These are phyloP conservation scores for Paralvinella palmiformis DNA, from an alignment of 1,140 invertebrate genomes.

Conservation along the genomic window DNA sequence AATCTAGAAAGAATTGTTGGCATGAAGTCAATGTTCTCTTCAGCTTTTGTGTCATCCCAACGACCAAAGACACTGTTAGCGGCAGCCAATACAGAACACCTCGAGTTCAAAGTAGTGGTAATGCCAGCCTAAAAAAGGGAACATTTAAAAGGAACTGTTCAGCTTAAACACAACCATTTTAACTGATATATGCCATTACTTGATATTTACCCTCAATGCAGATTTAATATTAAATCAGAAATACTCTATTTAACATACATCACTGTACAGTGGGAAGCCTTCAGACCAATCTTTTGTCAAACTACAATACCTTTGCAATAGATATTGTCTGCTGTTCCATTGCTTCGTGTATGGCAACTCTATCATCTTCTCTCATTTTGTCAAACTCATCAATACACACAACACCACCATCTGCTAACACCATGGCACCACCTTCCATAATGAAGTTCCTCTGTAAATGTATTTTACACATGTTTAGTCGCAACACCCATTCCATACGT, in stretches of 20 bases:
- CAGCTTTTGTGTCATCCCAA: conserved; percentile 96
- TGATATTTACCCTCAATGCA: no score
- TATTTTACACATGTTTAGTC: no score
- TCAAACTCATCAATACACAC: conserved; percentile 99
- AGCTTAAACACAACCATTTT: no score
- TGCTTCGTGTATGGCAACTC: conserved; percentile 98
- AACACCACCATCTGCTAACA: conserved; percentile 96
- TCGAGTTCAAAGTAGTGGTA: conserved; percentile 95
- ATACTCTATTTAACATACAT: no score
- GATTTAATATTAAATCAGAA: no score
- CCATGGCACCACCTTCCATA: conserved; percentile 99
- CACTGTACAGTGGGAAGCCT: no score
- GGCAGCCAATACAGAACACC: conserved; percentile 96
- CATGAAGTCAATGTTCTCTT: conserved; percentile 99
- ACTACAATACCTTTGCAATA: conserved; percentile 78
- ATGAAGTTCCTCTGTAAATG: conserved; percentile 87
- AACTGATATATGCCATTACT: no score
- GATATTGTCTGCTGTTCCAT: conserved; percentile 99
- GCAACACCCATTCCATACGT: no score
- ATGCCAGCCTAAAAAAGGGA: conserved; percentile 74
- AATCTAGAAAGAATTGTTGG: conserved; percentile 99
- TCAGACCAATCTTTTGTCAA: no score
- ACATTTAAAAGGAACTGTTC: not conserved
- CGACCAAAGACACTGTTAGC: conserved; percentile 97
- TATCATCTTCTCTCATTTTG: conserved; percentile 99